A percentile compares a stretch with the other conserved stretches of the same genome.
These are phyloP conservation scores for Lindbergichthys nudifrons DNA, from an alignment of 2,797 vertebrate genomes.

Conservation along the genomic window DNA sequence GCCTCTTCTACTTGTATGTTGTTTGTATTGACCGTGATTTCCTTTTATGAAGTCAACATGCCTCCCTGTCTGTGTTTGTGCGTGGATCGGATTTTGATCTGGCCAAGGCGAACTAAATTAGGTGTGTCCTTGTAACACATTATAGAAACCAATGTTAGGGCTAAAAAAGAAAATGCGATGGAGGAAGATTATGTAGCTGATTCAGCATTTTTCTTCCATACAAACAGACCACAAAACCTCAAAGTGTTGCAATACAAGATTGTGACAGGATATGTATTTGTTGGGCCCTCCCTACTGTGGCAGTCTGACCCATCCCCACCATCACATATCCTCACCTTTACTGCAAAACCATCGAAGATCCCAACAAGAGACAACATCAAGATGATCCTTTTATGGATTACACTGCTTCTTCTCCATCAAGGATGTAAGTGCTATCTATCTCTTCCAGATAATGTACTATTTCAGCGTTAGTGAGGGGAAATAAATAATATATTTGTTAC, in stretches of 20 bases:
- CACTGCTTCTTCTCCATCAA: slow-evolving; percentile 32
- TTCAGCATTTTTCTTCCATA: neutral
- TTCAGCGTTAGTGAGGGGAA: fast-evolving
- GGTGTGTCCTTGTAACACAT: neutral
- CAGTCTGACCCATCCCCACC: neutral
- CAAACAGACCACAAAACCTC: slow-evolving; percentile 23
- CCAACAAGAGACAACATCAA: neutral
- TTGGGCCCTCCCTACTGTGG: neutral
- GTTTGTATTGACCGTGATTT: too few species aligned
- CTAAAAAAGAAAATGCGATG: neutral
- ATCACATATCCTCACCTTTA: neutral
- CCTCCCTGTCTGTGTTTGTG: too few species aligned
- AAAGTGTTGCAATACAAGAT: neutral
- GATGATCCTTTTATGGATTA: slow-evolving; percentile 28
- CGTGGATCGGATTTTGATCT: neutral
- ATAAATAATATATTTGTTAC: neutral
- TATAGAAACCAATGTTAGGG: neutral
- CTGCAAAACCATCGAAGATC: neutral
- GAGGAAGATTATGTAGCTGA: neutral
- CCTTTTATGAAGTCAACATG: too few species aligned
- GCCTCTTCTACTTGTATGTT: too few species aligned
- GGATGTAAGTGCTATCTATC: slow-evolving; percentile 38
- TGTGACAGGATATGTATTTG: slow-evolving; percentile 38
- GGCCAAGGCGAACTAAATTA: neutral
- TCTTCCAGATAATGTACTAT: neutral